phyloP scores from a whole-genome alignment of 2,797 vertebrate genomes.

The Otus scops region DNA sequence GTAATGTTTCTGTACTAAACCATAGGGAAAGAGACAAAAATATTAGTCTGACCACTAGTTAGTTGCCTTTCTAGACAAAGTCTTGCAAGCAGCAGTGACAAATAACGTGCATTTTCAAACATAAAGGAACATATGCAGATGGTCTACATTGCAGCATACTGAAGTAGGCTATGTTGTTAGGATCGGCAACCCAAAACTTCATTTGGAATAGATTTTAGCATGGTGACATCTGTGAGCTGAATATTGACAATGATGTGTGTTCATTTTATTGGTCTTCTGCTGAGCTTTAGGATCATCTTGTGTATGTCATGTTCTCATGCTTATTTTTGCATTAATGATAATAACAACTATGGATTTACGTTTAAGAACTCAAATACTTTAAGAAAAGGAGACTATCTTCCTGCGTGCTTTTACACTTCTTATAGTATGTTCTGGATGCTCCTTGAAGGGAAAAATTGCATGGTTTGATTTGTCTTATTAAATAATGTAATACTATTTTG shows the following conservation, averaged over 20 bases:
- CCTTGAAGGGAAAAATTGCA: background rate
- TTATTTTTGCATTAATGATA: background rate
- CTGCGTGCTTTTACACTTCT: background rate
- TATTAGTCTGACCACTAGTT: background rate
- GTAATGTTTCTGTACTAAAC: background rate
- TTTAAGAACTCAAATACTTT: background rate
- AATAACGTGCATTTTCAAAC: background rate
- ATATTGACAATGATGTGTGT: background rate
- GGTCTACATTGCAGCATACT: accelerated
- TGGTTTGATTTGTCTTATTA: background rate
- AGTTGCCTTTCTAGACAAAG: background rate
- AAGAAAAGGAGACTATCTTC: background rate
- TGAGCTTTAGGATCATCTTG: background rate
- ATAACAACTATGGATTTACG: background rate
- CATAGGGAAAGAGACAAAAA: background rate
- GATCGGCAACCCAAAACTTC: background rate
- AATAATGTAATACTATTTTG: background rate
- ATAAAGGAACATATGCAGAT: background rate
- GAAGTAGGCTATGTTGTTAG: background rate
- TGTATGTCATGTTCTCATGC: background rate
- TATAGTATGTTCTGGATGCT: background rate
- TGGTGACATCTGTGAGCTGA: background rate
- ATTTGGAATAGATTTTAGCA: background rate
- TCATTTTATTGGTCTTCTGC: background rate
- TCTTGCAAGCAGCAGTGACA: background rate